These are phyloP conservation scores for Acrossocheilus fasciatus DNA, from an alignment of 2,797 vertebrate genomes.

Conservation along the genomic window DNA sequence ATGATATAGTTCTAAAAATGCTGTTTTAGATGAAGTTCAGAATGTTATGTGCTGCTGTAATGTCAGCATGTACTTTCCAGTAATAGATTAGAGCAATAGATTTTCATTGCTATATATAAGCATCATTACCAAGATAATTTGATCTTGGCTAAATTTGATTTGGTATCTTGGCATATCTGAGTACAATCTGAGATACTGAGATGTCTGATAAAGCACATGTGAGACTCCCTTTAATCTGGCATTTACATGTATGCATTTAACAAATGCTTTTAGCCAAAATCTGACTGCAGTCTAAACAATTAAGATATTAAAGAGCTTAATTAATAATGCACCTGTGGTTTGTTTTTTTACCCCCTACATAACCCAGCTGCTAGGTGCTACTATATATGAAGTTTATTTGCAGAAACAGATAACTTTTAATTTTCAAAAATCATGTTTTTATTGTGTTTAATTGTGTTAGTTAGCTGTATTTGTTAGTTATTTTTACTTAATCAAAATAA, in stretches of 20 bases:
- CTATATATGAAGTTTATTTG: background rate
- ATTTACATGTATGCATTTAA: background rate
- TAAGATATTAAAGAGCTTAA: background rate
- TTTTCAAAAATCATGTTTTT: no score
- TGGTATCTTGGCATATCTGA: background rate
- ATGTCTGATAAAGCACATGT: background rate
- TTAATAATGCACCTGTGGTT: background rate
- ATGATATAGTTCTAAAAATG: background rate
- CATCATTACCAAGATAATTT: background rate
- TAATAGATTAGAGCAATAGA: background rate
- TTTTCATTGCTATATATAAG: constrained; percentile 1
- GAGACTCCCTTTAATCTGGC: background rate
- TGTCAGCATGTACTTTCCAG: background rate
- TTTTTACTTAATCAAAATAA: no score
- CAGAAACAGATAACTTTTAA: no score
- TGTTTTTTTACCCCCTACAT: background rate
- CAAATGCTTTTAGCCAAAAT: background rate
- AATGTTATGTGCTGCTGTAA: background rate
- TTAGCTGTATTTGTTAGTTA: no score
- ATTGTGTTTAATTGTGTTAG: no score
- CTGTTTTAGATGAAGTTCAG: background rate
- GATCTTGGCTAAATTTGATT: background rate
- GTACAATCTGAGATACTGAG: constrained; percentile 43
- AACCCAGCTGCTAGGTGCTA: background rate
- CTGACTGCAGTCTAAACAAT: background rate